Conservation (phyloP, 2,888 invertebrate genomes). For the Aquatica leii region DNA sequence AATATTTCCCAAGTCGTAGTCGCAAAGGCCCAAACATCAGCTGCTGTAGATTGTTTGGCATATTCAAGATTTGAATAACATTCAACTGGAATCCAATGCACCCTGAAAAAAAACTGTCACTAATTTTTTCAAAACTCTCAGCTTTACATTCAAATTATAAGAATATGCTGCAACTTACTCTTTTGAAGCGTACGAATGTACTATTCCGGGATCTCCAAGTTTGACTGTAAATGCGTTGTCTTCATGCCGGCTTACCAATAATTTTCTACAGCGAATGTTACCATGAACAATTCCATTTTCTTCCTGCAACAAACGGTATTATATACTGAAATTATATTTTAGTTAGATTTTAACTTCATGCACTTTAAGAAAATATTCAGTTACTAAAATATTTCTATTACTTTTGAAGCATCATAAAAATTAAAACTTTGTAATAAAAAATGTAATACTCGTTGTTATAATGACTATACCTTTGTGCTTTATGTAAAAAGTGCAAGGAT, state of each 20-base stretch:
- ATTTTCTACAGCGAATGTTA: slow-evolving; percentile 81
- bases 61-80: slow-evolving; percentile 74
- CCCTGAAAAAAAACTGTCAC: slow-evolving; percentile 64
- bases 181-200: slow-evolving; percentile 65
- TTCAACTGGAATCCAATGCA: slow-evolving; percentile 92
- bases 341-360: too few species aligned
- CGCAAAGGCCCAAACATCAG: slow-evolving; percentile 92
- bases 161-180: slow-evolving; percentile 67
- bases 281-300: slow-evolving; percentile 87
- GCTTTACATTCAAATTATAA: too few species aligned
- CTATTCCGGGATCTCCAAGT: slow-evolving; percentile 83
- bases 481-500: too few species aligned
- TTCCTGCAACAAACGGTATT: slow-evolving; percentile 60
- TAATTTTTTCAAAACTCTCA: too few species aligned
- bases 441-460: too few species aligned
- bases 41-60: slow-evolving; percentile 72
- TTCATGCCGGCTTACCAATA: slow-evolving; percentile 79
- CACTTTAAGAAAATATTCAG: too few species aligned
- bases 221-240: slow-evolving; percentile 77
- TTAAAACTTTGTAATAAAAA: too few species aligned
- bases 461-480: too few species aligned
- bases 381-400: too few species aligned
- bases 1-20: slow-evolving; percentile 95
- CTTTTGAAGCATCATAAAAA: too few species aligned
- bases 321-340: slow-evolving; percentile 9